Evolutionary conservation across 2,888 invertebrate genomes (phyloP), one percentile per base, ranked within the genome.

Genomic region (Pterostichus madidus): DNA sequence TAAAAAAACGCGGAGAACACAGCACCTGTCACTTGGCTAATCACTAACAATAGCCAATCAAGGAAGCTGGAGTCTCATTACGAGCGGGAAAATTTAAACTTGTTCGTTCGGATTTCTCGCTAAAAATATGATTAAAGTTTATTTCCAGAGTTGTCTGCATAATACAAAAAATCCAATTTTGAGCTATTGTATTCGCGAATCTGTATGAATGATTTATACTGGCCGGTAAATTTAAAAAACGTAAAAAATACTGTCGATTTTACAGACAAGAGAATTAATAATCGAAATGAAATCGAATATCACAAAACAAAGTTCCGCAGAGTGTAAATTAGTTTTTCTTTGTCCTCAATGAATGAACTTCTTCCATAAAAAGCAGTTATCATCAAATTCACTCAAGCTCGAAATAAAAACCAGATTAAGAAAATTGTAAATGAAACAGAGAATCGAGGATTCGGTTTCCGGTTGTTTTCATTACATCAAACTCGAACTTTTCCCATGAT

Each of bases 331-430:
- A 49, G 49, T 39, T 49, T 49, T 49, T 49, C 49, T 49, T 49
- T 49, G 49, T 49, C 49, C 13, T 3, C 49, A 49, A 49, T 2
- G 13, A 49, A 49, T 49, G 13, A 49, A 49, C 13, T 49, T 49
- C 49, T 39, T 39, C 39, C 39, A 39, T 39, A 39, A 39, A 39
- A 39, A 39, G 39, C 39, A 39, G 39, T 39, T 39, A 39, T 39
- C 39, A 39, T 39, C 39, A 8, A 39, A 39, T 52, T 52, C 52
- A 52, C 13, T 52, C 11, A 52, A 52, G 52, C 52, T n/a, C 39
- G 52, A 13, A 56, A 56, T 17, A 17, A 17, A 56, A 56, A 56
- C 13, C 15, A 56, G 56, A 56, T 56, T 56, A 56, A 56, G 56
- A 56, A 56, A 56, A 56, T 56, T 56, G 56, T 17, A 56, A 39